Base-by-base conservation (phyloP, 2,113 vertebrate genomes). In the Tylochromis polylepis region DNA sequence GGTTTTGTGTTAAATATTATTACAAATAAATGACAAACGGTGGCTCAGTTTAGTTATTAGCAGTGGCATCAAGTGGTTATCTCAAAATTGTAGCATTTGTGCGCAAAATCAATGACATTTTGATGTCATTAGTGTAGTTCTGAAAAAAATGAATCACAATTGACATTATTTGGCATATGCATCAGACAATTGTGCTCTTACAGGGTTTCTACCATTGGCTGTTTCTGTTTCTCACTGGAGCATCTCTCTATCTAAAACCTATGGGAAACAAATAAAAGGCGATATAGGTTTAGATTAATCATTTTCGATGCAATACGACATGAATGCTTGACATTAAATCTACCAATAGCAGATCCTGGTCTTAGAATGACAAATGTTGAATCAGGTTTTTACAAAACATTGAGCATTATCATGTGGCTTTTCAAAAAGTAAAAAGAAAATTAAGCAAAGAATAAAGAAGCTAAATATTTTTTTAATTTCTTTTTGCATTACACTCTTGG, bases 1-100 rank as follows among this genome's bases (percentile, higher is more conserved):
- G 85, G 51, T 24, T 88, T 88, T 89, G 65, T 89, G 85, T 87
- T 87, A 9, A 60, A 80, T 81, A 53, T 62, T 75, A 90, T 92
- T 87, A 84, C 38, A 89, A 86, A 83, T 84, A 85, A 92, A 89
- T 78, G 24, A n/a, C 29, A 57, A 85, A 82, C 55, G 29, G 70
- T 77, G 43, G 24, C 29, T 56, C 16, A 11, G 46, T 77, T 88
- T 88, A 58, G 53, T 83, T 67, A 84, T 88, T 82, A n/a, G 58
- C 27, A 31, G 38, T 18, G 43, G 51, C 14, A 29, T 38, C 18
- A 53, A 83, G 51, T 38, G 14, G 27, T 43, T 77, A 46, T 36
- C 34, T 77, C 53, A 51, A 78, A 79, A 82, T 41, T 67, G 24
- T 43, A 58, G 16, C 15, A 82, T 27, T 38, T 53, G 22, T 3